Base-by-base conservation (phyloP, 2,113 vertebrate genomes). In the Nibea albiflora region DNA sequence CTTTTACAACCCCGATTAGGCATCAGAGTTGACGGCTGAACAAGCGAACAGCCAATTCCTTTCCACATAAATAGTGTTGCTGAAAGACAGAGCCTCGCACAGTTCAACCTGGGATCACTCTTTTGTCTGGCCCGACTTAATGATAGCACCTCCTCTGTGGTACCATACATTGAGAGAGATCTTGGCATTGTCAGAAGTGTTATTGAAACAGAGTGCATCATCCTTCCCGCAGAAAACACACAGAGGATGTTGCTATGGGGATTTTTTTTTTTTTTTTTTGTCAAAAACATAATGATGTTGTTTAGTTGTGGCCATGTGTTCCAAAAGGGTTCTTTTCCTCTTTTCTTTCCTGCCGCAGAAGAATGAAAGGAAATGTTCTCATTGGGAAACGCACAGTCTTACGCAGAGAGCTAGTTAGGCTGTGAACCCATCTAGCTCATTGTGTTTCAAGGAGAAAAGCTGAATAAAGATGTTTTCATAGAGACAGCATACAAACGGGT, bases 321-420 rank as follows among this genome's bases (percentile, higher is more conserved):
- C 84, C 68, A 88, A 80, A 82, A 73, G 14, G 58, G 31, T 61
- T 81, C 49, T 85, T 88, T 57, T 89, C 84, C 89, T 84, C 84
- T 79, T 86, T 90, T 89, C 83, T 89, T 90, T 92, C 88, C 92
- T 85, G 81, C 46, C 57, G 46, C 35, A 86, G 81, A 89, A 93
- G 88, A 94, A 93, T 93, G 88, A 92, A 91, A 93, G 92, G 91
- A 92, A 93, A 90, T 90, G 89, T 84, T 88, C 77, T 92, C 89
- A 86, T 78, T 88, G 83, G 85, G 81, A 89, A 90, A 68, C 4
- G 14, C 28, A 73, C 31, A 61, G 81, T 70, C 52, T 58, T 79
- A 26, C 65, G 65, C 47, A 46, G 35, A 47, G 65, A 76, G 75
- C 58, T 54, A 26, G 54, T 71, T 60, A 52, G 26, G 70, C 58